These are phyloP conservation scores for Centrocercus urophasianus DNA, from an alignment of 2,113 vertebrate species.

Conservation along the genomic window DNA sequence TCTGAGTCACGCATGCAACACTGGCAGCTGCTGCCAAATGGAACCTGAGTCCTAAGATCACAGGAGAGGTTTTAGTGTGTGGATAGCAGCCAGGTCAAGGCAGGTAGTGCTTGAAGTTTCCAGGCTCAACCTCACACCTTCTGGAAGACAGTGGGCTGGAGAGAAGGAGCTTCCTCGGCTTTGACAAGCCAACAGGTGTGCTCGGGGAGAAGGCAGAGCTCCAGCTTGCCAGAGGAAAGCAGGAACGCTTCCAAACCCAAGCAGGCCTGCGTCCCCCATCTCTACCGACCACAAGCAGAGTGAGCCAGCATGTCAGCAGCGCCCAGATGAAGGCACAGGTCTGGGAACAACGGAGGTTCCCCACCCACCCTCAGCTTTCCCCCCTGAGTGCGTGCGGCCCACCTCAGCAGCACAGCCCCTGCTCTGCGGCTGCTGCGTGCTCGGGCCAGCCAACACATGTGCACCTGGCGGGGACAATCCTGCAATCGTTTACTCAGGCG, in stretches of 20 bases:
- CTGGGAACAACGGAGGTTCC: not conserved
- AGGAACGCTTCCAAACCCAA: not conserved
- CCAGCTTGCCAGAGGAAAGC: not conserved
- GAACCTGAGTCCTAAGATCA: constrained; percentile 40
- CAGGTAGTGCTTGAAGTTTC: not conserved
- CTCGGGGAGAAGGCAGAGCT: not conserved
- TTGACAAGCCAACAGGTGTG: not conserved
- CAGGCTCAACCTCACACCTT: not conserved
- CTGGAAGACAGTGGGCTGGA: not conserved
- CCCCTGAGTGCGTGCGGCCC: not conserved
- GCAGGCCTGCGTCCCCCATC: not conserved
- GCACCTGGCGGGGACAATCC: constrained; percentile 19
- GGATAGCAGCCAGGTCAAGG: not conserved
- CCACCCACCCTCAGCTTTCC: not conserved
- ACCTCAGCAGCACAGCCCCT: not conserved
- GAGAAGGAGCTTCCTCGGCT: not conserved
- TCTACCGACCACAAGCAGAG: not conserved
- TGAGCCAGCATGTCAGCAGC: not conserved
- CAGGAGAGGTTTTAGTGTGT: not conserved
- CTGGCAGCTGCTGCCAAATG: not conserved
- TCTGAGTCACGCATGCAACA: accelerated
- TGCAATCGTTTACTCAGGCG: constrained; percentile 21
- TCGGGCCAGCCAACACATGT: not conserved
- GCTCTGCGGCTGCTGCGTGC: not conserved
- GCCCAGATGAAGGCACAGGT: accelerated